These are phyloP conservation scores for Dolichotis patagonum DNA, from an alignment of 2,113 vertebrate species.

Conservation along the genomic window DNA sequence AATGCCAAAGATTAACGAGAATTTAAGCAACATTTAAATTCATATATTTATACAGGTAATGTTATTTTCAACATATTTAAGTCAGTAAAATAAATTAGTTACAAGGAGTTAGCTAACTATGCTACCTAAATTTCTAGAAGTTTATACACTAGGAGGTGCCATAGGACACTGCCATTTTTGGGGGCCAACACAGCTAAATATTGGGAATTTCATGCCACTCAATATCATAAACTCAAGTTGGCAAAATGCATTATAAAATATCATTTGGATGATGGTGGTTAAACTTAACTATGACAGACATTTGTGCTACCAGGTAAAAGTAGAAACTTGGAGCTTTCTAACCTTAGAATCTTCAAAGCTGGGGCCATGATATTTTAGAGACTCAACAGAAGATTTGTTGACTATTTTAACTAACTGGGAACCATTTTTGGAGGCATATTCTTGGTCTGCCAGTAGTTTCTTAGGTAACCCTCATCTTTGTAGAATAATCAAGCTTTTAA, in stretches of 20 bases:
- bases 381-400: background rate
- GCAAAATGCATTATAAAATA: background rate
- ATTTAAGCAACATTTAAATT: background rate
- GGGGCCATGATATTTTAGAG: background rate
- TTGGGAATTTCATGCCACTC: background rate
- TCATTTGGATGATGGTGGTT: too few relatives aligned
- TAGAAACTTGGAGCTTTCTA: background rate
- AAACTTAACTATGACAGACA: background rate
- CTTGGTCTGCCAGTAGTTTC: background rate
- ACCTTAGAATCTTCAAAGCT: background rate
- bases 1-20: background rate
- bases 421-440: background rate
- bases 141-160: background rate
- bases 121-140: background rate
- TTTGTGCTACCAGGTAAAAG: background rate
- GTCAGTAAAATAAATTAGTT: background rate
- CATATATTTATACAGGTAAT: background rate
- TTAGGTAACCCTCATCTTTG: background rate
- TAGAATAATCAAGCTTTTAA: constrained; percentile 14
- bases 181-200: background rate
- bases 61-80: background rate
- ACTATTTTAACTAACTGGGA: background rate
- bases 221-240: background rate
- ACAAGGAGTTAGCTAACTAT: background rate
- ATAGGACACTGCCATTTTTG: background rate